Percentiles rank a stretch among this genome's conserved stretches.
phyloP scores from a whole-genome alignment of 2,797 vertebrate species.

The Eulemur mongoz region DNA sequence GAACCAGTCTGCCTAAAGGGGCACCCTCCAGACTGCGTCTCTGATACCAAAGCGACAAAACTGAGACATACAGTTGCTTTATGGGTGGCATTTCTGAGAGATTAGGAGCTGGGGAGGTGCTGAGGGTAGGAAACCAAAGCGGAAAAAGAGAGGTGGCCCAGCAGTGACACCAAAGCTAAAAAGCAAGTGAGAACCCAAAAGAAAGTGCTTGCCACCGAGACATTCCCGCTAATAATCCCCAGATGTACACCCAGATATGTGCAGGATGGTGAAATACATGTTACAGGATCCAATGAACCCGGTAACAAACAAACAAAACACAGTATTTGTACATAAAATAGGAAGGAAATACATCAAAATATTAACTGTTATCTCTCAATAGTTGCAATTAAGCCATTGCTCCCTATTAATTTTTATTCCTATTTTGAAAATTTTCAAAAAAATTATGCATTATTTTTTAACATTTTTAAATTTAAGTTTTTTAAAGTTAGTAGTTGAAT shows the following conservation, averaged over 20 bases:
- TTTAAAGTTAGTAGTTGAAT: neutral
- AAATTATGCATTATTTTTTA: constrained; percentile 5
- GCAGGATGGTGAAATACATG: neutral
- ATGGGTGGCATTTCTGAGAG: neutral
- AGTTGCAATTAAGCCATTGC: neutral
- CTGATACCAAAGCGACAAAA: neutral
- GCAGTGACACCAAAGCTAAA: neutral
- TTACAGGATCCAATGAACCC: neutral
- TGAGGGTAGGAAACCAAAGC: neutral
- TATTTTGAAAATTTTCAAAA: constrained; percentile 36
- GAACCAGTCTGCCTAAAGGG: neutral
- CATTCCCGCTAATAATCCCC: neutral
- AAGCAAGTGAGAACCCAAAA: neutral
- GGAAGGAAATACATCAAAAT: neutral
- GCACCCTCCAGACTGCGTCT: neutral
- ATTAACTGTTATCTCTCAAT: neutral
- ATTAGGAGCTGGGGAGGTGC: neutral
- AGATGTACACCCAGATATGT: neutral
- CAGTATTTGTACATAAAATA: neutral
- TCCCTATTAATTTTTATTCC: neutral
- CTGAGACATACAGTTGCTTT: neutral
- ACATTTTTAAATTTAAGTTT: neutral
- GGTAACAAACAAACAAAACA: neutral
- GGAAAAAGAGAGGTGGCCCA: neutral
- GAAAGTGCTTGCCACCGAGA: neutral